Percentiles rank a stretch among this genome's conserved stretches.
phyloP scores from a whole-genome alignment of 2,797 vertebrate species.

The Rhincodon typus region DNA sequence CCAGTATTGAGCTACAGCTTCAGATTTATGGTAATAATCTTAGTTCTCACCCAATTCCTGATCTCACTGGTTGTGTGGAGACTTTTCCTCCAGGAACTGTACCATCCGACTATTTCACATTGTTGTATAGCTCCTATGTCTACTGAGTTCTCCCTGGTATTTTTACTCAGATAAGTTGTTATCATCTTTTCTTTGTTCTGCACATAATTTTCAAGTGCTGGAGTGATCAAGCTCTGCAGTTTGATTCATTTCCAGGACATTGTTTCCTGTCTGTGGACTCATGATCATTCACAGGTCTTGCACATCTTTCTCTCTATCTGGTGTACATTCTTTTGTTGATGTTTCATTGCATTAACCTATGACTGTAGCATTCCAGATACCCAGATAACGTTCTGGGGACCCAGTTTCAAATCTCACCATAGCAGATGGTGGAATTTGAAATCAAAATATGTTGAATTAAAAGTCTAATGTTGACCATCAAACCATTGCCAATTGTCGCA shows the following conservation, averaged over 20 bases:
- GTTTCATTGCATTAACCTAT: not conserved
- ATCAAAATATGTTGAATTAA: no score
- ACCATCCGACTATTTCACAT: not conserved
- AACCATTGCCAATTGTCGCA: no score
- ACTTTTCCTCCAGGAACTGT: not conserved
- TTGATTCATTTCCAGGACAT: not conserved
- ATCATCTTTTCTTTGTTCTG: not conserved
- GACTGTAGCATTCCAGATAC: no score
- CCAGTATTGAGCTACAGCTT: no score
- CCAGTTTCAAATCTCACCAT: no score
- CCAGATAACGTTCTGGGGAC: no score
- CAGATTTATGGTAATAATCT: no score
- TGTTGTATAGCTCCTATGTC: no score
- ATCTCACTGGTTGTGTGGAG: no score
- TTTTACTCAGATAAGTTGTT: not conserved
- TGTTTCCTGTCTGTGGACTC: not conserved
- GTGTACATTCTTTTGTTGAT: not conserved
- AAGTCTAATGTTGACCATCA: no score
- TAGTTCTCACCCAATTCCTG: no score
- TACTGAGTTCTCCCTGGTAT: not conserved
- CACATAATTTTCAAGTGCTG: not conserved
- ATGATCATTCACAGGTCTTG: not conserved
- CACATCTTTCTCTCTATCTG: not conserved
- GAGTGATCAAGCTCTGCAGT: not conserved
- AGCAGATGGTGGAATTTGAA: no score